phyloP scores from a whole-genome alignment of 2,113 vertebrate species.

The Numenius arquata region DNA sequence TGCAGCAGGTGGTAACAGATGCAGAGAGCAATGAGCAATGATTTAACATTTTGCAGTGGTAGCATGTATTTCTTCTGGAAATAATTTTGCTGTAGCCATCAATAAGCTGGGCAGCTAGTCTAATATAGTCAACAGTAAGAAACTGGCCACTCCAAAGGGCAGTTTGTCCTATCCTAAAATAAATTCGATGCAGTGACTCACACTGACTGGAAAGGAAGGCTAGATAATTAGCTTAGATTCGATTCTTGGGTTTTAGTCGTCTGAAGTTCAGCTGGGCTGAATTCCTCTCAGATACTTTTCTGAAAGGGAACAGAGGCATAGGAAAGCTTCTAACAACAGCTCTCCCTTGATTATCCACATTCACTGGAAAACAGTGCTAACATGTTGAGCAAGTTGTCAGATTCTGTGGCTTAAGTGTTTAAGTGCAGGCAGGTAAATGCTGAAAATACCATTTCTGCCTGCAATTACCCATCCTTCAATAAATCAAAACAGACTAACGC shows the following conservation, averaged over 20 bases:
- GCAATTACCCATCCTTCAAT: background rate
- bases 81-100: background rate
- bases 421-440: background rate
- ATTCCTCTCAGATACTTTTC: background rate
- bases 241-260: background rate
- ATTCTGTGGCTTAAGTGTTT: background rate
- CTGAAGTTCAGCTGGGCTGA: background rate
- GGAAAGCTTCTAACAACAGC: background rate
- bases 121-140: background rate
- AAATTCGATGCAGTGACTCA: background rate
- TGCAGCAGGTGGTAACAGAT: background rate
- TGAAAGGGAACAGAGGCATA: background rate
- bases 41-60: background rate
- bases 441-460: background rate
- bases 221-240: background rate
- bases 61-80: background rate
- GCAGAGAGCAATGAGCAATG: background rate
- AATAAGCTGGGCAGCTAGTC: background rate
- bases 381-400: background rate
- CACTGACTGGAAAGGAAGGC: background rate
- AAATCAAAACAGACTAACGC: background rate
- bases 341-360: background rate
- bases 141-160: background rate
- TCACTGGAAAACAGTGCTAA: background rate
- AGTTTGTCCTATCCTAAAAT: background rate